Conservation (phyloP, 2,797 vertebrate species). For the Podargus strigoides region DNA sequence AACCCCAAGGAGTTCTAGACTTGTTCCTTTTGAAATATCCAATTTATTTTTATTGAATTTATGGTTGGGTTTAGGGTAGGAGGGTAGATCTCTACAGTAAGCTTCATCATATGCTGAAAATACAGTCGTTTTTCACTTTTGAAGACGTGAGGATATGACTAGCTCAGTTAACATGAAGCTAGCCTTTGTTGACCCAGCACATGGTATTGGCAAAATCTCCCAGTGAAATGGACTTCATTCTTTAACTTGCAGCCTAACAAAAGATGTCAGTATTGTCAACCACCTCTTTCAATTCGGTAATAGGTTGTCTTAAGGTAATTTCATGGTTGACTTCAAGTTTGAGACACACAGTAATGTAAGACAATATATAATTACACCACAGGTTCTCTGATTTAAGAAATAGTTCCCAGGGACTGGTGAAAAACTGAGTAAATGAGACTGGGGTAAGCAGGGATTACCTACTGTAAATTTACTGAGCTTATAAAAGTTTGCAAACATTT, state of each 20-base stretch:
- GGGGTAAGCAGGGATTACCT: neutral
- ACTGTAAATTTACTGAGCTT: neutral
- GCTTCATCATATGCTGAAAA: neutral
- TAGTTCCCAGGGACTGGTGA: neutral
- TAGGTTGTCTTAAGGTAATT: constrained; percentile 5
- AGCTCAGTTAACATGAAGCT: neutral
- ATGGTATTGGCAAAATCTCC: neutral
- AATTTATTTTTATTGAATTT: neutral
- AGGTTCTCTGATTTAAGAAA: neutral
- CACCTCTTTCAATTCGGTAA: neutral
- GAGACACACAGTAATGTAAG: neutral
- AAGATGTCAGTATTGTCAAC: neutral
- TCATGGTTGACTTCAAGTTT: constrained; percentile 21
- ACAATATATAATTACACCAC: neutral
- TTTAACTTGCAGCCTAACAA: neutral
- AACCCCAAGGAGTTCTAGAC: neutral
- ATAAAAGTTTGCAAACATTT: neutral
- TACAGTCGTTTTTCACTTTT: neutral
- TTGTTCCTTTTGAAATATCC: neutral
- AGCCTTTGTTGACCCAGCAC: neutral
- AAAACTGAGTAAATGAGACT: constrained; percentile 19
- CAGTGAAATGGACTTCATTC: neutral
- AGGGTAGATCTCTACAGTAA: neutral
- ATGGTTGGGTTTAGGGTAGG: neutral
- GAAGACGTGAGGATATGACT: neutral